Base-by-base conservation (phyloP, 2,113 vertebrate species). In the Chrysemys picta region DNA sequence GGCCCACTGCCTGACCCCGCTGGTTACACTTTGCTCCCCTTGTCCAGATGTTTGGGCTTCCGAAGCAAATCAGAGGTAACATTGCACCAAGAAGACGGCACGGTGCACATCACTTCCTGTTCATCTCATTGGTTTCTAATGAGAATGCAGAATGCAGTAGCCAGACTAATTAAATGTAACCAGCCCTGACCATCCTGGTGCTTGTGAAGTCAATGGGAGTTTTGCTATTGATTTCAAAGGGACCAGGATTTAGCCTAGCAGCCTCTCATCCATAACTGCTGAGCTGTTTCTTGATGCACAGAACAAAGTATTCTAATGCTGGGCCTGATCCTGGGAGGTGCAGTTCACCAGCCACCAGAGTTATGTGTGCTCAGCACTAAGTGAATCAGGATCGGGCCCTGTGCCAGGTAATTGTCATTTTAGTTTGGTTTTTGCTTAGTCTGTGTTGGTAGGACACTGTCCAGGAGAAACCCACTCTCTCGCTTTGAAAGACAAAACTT, bases 11-110 rank as follows among this genome's bases (percentile, higher is more conserved):
- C 22, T 49, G 19, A 53, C 16, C 62, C 62, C 14, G 1, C 76
- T 87, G 65, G 53, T 59, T 35, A n/a, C 25, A 38, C 87, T 62
- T 92, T 79, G 49, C 65, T 84, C 21, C 24, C 19, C 19, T 17
- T 8, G n/a, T 9, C 57, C 11, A n/a, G 31, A 0, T 0, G 0
- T 45, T 89, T 54, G 83, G 78, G 76, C 53, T 10, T 82, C 25
- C 1, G 0, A 65, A 80, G 57, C 0, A 0, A 49, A 2, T 0
- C 56, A n/a, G 76, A 65, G 72, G 35, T 14, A 1, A 8, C 2
- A 0, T 0, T n/a, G n/a, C 52, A 3, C n/a, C 1, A 0, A 5
- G 54, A 38, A 6, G 54, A 29, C 17, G 35, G 62, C 82, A 83
- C 17, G n/a, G 16, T 38, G 22, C 10, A 38, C 31, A 29, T 62